Percentiles rank a stretch among this genome's conserved stretches.
Evolutionary conservation across 2,797 vertebrate species (phyloP).

Genomic region (Alectoris magna): DNA sequence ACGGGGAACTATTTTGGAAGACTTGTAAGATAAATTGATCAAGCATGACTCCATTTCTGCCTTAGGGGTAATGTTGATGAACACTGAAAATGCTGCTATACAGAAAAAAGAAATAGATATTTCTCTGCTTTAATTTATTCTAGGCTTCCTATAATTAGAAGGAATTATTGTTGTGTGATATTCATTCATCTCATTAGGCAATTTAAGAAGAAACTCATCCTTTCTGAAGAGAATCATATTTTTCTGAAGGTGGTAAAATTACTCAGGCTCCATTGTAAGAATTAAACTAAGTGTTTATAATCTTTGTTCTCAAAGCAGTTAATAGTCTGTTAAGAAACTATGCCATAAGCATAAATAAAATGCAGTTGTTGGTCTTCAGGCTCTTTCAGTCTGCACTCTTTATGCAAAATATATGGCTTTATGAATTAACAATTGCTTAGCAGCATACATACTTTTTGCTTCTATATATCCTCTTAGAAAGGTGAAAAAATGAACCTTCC

Average conservation of each 20-base stretch:
- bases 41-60: conserved; percentile 39
- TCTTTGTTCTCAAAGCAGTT: neutral
- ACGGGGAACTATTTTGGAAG: conserved; percentile 48
- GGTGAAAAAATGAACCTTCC: neutral
- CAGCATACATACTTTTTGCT: neutral
- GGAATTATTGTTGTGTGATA: conserved; percentile 47
- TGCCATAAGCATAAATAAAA: neutral
- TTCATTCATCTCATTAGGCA: conserved; percentile 30
- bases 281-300: neutral
- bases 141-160: conserved; percentile 49
- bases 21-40: conserved; percentile 64
- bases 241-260: neutral
- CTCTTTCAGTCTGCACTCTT: neutral
- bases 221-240: neutral
- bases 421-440: neutral
- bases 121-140: conserved; percentile 51
- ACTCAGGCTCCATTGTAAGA: neutral
- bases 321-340: neutral
- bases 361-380: neutral
- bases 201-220: conserved; percentile 31
- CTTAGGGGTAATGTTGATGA: conserved; percentile 37
- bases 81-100: conserved; percentile 28
- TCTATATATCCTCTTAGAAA: rapidly evolving
- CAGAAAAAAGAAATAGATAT: conserved; percentile 23
- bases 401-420: neutral